Percentiles rank a stretch among this genome's conserved stretches.
phyloP scores from a whole-genome alignment of 2,797 vertebrate species.

The Artibeus jamaicensis region DNA sequence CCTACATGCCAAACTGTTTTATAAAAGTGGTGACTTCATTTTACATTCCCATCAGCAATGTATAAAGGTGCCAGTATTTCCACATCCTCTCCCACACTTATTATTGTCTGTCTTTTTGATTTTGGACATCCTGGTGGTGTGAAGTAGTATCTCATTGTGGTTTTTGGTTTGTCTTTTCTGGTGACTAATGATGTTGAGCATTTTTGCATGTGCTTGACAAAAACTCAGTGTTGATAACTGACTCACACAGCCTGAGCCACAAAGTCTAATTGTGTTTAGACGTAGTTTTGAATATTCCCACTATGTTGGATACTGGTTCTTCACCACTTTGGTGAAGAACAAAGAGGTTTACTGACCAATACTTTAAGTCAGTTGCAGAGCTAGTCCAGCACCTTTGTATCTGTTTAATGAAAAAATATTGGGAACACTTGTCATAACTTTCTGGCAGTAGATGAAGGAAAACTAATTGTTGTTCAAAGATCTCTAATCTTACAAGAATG shows the following conservation, averaged over 20 bases:
- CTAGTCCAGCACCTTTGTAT: not conserved
- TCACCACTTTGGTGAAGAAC: not conserved
- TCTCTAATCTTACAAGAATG: not conserved
- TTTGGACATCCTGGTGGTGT: not conserved
- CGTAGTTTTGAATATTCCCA: not conserved
- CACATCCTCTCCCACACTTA: not conserved
- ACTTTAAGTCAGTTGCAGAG: not conserved
- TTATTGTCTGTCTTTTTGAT: not conserved
- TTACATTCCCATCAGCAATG: not conserved
- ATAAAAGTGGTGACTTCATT: not conserved
- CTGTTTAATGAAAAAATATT: not conserved
- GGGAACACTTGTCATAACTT: not conserved
- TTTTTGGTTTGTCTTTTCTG: not conserved
- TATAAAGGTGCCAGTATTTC: not conserved
- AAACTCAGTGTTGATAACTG: not conserved
- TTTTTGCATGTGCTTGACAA: constrained; percentile 4
- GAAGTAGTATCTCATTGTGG: not conserved
- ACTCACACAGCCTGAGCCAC: not conserved
- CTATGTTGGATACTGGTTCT: not conserved
- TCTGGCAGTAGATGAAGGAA: not conserved
- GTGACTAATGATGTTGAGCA: not conserved
- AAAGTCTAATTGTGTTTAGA: not conserved
- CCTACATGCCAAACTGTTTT: not conserved
- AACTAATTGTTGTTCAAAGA: not conserved
- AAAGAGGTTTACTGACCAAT: not conserved